A percentile compares a stretch with the other conserved stretches of the same genome.
These are phyloP conservation scores for Bradysia coprophila DNA, from an alignment of 1,140 invertebrate genomes.

Conservation along the genomic window DNA sequence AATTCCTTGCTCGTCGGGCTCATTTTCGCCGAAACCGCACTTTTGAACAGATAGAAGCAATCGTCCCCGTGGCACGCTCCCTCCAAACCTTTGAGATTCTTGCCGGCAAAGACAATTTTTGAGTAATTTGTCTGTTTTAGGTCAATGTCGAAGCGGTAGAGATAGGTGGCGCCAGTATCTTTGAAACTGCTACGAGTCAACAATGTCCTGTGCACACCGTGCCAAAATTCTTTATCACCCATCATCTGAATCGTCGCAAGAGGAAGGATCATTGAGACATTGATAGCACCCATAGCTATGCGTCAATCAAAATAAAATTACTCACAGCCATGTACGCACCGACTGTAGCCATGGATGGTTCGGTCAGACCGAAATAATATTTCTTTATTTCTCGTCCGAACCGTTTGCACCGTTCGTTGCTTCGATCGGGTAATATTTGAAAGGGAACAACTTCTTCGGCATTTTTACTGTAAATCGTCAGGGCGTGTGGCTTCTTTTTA, in stretches of 20 bases:
- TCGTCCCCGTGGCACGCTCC: constrained; percentile 43
- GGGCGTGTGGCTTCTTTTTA: neutral
- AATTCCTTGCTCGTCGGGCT: constrained; percentile 15
- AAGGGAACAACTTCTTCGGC: neutral
- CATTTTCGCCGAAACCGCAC: constrained; percentile 20
- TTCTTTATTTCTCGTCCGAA: neutral
- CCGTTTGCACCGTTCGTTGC: neutral
- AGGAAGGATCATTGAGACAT: no score
- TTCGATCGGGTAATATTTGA: neutral
- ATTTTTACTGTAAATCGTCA: neutral
- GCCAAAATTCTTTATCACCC: constrained; percentile 24
- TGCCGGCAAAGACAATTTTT: constrained; percentile 14
- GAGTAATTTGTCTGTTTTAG: constrained; percentile 15
- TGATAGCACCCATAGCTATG: no score
- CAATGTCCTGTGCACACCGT: constrained; percentile 22
- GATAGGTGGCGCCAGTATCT: constrained; percentile 20
- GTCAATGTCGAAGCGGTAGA: constrained; percentile 26
- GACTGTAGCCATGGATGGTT: neutral
- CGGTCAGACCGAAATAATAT: neutral
- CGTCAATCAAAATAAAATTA: no score
- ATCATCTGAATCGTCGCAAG: constrained; percentile 12
- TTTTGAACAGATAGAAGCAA: constrained; percentile 38
- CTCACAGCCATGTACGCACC: no score
- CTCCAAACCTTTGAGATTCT: constrained; percentile 1
- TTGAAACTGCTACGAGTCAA: constrained; percentile 10